Conservation (phyloP, 2,113 vertebrate genomes). For the Tricholaema leucomelas region DNA sequence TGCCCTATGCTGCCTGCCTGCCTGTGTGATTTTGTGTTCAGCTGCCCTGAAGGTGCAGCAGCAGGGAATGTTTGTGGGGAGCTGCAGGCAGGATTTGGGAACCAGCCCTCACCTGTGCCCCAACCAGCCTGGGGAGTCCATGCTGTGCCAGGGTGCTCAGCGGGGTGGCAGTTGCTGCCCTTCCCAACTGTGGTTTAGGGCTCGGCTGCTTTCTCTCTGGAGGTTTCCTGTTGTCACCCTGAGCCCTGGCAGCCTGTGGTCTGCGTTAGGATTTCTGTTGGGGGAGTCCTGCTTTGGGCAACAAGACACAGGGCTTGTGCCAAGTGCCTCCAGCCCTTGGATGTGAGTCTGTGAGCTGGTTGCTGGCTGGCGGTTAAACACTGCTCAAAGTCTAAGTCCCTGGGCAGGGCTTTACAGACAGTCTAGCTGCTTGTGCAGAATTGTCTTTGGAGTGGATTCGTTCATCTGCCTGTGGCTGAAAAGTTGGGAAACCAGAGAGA, state of each 20-base stretch:
- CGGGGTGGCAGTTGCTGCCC: background rate
- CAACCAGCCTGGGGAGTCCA: background rate
- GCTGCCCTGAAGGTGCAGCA: accelerated
- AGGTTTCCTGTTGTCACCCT: background rate
- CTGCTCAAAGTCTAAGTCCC: background rate
- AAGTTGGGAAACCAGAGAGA: background rate
- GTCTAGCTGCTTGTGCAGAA: background rate
- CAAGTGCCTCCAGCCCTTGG: background rate
- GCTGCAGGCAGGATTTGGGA: accelerated
- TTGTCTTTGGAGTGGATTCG: accelerated
- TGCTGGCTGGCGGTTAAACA: background rate
- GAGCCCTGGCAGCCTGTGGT: accelerated
- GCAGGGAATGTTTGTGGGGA: background rate
- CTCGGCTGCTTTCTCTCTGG: accelerated
- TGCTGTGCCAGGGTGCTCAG: background rate
- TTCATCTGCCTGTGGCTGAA: background rate
- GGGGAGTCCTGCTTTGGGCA: accelerated
- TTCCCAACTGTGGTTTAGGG: background rate
- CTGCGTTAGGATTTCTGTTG: accelerated
- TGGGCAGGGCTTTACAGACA: background rate
- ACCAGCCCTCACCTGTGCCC: accelerated
- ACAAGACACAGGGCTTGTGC: background rate
- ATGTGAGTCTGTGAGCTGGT: background rate
- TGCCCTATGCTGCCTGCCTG: background rate
- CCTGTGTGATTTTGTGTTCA: background rate